These are phyloP conservation scores for Mactra quadrangularis DNA, from an alignment of 1,140 invertebrate genomes.

Conservation along the genomic window DNA sequence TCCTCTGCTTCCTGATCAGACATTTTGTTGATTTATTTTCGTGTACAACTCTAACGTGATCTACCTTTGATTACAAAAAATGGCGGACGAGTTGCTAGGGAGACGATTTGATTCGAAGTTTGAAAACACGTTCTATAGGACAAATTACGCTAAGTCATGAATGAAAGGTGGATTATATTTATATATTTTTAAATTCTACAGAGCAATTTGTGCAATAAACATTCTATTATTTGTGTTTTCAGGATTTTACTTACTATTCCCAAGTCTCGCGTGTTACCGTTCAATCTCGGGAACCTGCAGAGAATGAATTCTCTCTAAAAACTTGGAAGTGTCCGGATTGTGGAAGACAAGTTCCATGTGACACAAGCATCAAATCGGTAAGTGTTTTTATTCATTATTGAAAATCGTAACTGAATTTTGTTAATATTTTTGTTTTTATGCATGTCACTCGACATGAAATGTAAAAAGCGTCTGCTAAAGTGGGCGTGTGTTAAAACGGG, in stretches of 20 bases:
- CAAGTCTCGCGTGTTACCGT: constrained; percentile 20
- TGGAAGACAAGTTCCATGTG: neutral
- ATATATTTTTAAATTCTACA: neutral
- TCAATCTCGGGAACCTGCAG: constrained; percentile 43
- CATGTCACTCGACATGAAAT: constrained; percentile 13
- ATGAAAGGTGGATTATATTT: constrained; percentile 11
- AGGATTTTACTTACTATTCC: neutral
- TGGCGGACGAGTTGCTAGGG: constrained; percentile 76
- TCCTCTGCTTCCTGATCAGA: constrained; percentile 64
- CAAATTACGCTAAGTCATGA: constrained; percentile 2
- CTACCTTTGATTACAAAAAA: constrained; percentile 74
- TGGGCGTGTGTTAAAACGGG: constrained; percentile 57
- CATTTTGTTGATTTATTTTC: constrained; percentile 14
- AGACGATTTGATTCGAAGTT: constrained; percentile 54
- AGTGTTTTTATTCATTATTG: neutral
- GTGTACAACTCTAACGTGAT: neutral
- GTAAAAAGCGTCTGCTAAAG: constrained; percentile 50
- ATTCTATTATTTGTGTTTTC: neutral
- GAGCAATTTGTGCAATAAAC: neutral
- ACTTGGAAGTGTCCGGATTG: neutral
- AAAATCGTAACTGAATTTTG: neutral
- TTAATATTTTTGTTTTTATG: neutral
- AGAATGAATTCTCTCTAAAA: constrained; percentile 24
- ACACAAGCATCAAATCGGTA: neutral
- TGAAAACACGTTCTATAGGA: neutral